Evolutionary conservation across 2,888 invertebrate species (phyloP).

Genomic region (Plagiodera versicolora): DNA sequence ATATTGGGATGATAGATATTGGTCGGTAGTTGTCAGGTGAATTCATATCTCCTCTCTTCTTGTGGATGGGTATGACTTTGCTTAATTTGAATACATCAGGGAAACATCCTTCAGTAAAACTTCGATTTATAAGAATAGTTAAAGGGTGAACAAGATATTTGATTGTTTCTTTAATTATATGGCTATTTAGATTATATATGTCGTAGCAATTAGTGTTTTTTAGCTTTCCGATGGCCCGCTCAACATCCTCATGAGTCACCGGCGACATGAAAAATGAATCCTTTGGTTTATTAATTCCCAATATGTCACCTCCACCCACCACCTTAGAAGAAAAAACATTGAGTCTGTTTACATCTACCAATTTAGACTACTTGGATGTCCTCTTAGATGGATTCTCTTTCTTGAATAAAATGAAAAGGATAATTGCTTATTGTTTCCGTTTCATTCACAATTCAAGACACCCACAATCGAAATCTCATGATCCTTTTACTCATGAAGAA

Average conservation of each 20-base stretch:
- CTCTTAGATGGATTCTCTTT: no score
- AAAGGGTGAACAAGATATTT: not conserved
- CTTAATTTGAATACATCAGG: not conserved
- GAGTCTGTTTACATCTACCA: no score
- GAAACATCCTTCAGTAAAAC: constrained; percentile 3
- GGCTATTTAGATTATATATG: not conserved
- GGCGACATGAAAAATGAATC: constrained; percentile 1
- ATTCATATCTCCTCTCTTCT: not conserved
- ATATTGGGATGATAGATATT: constrained; percentile 1
- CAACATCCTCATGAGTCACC: not conserved
- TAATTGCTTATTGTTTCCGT: no score
- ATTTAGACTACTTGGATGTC: no score
- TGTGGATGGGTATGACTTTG: not conserved
- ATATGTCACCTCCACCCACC: not conserved
- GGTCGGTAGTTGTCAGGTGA: not conserved
- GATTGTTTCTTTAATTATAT: not conserved
- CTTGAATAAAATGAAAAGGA: no score
- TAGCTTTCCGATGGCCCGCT: not conserved
- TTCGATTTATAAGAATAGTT: constrained; percentile 8
- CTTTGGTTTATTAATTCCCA: not conserved
- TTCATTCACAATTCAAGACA: no score
- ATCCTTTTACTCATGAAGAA: no score
- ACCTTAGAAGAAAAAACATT: not conserved
- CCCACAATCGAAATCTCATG: no score
- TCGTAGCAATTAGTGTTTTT: not conserved